phyloP scores from a whole-genome alignment of 2,797 vertebrate genomes.

The Scleropages formosus region DNA sequence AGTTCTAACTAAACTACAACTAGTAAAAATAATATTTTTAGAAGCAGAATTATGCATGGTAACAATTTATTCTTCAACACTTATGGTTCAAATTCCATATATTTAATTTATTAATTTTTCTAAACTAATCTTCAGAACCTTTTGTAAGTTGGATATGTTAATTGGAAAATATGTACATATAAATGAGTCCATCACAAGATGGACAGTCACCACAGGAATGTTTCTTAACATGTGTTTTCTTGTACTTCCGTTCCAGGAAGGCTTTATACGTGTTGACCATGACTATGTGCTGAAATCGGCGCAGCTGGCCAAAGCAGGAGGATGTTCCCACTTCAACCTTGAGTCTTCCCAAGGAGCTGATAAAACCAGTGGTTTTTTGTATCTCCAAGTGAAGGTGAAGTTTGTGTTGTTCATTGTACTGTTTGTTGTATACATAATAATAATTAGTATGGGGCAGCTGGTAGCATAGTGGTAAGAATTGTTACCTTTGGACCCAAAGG shows the following conservation, averaged over 20 bases:
- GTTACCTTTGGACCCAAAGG: too few species aligned
- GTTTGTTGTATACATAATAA: not conserved
- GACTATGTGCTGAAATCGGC: constrained; percentile 86
- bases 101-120: too few species aligned
- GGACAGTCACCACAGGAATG: not conserved
- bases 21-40: too few species aligned
- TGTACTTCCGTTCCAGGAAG: constrained; percentile 63
- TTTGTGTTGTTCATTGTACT: not conserved
- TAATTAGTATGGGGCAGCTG: too few species aligned
- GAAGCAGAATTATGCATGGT: too few species aligned
- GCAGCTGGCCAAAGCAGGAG: constrained; percentile 80
- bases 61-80: too few species aligned
- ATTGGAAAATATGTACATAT: too few species aligned
- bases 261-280: constrained; percentile 83
- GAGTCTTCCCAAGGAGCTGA: constrained; percentile 74
- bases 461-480: too few species aligned
- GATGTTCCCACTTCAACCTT: constrained; percentile 82
- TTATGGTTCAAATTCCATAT: too few species aligned
- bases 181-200: not conserved
- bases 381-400: constrained; percentile 69
- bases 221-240: not conserved
- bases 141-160: too few species aligned
- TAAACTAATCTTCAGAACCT: not conserved
- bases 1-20: too few species aligned
- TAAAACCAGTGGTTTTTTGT: constrained; percentile 70